Evolutionary conservation across 2,113 vertebrate species (phyloP).

Genomic region (Dasyurus viverrinus): DNA sequence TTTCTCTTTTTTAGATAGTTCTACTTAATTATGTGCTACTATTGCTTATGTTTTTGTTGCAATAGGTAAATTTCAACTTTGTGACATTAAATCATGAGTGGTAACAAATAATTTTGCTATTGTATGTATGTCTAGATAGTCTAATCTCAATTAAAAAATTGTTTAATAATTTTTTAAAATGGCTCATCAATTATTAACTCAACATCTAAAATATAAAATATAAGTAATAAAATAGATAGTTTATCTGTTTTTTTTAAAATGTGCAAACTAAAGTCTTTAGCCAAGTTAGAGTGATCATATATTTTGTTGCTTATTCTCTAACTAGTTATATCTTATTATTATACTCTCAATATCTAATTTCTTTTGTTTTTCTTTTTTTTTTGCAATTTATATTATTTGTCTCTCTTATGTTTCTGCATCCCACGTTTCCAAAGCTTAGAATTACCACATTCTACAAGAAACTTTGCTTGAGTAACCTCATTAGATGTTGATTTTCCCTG

Average conservation of each 20-base stretch:
- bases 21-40: neutral
- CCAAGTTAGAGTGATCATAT: neutral
- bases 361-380: too few relatives aligned
- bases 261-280: neutral
- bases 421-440: neutral
- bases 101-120: neutral
- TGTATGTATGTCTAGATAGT: constrained; percentile 18
- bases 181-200: neutral
- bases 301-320: neutral
- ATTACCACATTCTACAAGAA: neutral
- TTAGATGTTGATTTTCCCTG: neutral
- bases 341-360: neutral
- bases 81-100: neutral
- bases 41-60: constrained; percentile 14
- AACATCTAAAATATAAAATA: neutral
- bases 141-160: neutral
- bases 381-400: neutral
- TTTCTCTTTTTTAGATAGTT: neutral
- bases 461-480: neutral
- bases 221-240: neutral
- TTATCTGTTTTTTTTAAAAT: constrained; percentile 2
- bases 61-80: constrained; percentile 4
- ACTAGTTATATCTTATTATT: neutral
- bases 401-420: neutral
- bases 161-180: constrained; percentile 53